A percentile compares a stretch with the other conserved stretches of the same genome.
Evolutionary conservation across 2,888 invertebrate genomes (phyloP).

Genomic region (Acronicta leporina): DNA sequence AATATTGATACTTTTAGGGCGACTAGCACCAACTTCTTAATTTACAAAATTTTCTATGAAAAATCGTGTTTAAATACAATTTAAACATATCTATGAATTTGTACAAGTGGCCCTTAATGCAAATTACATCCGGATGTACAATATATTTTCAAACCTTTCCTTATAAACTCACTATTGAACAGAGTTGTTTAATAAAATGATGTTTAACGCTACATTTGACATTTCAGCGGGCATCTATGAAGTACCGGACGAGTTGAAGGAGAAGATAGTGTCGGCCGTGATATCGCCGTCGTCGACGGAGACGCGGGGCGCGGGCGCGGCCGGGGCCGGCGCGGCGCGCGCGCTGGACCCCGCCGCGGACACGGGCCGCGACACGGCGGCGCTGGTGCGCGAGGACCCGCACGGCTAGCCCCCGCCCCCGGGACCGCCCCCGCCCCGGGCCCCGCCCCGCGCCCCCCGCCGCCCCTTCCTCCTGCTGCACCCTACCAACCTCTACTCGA

Average conservation of each 20-base stretch:
- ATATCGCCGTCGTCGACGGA: slow-evolving; percentile 94
- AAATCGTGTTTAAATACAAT: too few species aligned
- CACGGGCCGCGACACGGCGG: slow-evolving; percentile 97
- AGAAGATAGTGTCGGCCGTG: slow-evolving; percentile 92
- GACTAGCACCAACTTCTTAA: too few species aligned
- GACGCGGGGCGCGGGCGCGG: slow-evolving; percentile 89
- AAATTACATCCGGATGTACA: too few species aligned
- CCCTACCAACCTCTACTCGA: slow-evolving; percentile 25
- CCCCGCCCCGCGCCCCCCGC: slow-evolving; percentile 22
- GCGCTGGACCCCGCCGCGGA: slow-evolving; percentile 95
- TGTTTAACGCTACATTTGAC: background rate
- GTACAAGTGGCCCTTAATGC: too few species aligned
- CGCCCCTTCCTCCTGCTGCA: slow-evolving; percentile 5
- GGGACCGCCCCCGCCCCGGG: slow-evolving; percentile 12
- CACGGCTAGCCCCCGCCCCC: slow-evolving; percentile 58
- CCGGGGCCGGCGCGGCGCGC: slow-evolving; percentile 91
- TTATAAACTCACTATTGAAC: too few species aligned
- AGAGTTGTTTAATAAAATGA: too few species aligned
- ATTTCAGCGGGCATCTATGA: slow-evolving; percentile 92
- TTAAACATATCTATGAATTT: too few species aligned
- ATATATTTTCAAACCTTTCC: too few species aligned
- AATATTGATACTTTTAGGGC: too few species aligned
- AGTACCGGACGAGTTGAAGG: slow-evolving; percentile 93
- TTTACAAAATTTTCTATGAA: too few species aligned
- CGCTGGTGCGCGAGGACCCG: slow-evolving; percentile 96